phyloP scores from a whole-genome alignment of 2,888 invertebrate species.

The Hypselothyrea guttata region DNA sequence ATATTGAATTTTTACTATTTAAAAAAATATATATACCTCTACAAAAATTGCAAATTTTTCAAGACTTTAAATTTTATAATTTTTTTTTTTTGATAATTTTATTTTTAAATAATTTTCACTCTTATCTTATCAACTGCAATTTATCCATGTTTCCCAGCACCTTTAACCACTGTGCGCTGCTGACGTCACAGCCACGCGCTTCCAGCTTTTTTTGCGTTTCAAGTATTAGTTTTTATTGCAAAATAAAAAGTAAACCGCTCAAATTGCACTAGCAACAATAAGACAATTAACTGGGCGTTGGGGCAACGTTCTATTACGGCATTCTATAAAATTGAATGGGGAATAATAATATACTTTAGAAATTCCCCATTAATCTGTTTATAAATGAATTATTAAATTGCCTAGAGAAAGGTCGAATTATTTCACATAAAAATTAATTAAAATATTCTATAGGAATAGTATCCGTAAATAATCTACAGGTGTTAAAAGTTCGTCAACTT shows the following conservation, averaged over 20 bases:
- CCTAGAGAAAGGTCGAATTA: too few species aligned
- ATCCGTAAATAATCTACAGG: constrained; percentile 7
- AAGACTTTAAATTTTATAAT: too few species aligned
- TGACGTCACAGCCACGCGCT: constrained; percentile 49
- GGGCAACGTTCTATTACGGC: constrained; percentile 1
- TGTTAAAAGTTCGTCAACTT: constrained; percentile 46
- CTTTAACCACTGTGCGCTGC: constrained; percentile 31
- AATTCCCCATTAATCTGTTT: neutral
- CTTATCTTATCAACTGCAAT: neutral
- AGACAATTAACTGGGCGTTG: constrained; percentile 9
- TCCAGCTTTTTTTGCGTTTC: constrained; percentile 38
- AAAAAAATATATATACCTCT: too few species aligned
- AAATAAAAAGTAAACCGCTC: neutral
- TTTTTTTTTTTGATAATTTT: too few species aligned
- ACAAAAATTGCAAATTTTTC: too few species aligned
- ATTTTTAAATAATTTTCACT: too few species aligned
- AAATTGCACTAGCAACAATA: constrained; percentile 15
- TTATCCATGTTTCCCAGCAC: neutral
- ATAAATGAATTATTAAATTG: neutral
- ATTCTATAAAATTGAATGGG: neutral
- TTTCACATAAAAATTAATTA: too few species aligned
- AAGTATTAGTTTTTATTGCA: constrained; percentile 1
- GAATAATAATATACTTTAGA: neutral
- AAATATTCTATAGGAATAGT: too few species aligned
- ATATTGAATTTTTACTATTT: too few species aligned